phyloP scores from a whole-genome alignment of 2,888 invertebrate species.

The Myopa testacea region DNA sequence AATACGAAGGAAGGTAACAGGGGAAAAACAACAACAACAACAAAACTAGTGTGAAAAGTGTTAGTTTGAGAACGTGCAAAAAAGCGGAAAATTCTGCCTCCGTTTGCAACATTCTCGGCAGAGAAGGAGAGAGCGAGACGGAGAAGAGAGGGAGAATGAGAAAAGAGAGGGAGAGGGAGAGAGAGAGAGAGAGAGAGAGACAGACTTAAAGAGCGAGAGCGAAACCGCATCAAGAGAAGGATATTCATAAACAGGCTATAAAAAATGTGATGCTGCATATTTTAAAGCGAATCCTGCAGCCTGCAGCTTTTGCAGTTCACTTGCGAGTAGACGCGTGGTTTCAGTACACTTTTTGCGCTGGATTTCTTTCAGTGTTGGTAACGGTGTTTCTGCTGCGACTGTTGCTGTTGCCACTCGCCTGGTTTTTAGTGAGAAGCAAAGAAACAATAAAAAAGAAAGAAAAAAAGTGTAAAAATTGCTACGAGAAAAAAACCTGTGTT shows the following conservation, averaged over 20 bases:
- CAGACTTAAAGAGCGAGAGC: not conserved
- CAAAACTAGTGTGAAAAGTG: not conserved
- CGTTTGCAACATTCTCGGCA: not conserved
- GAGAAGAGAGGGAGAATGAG: too few species aligned
- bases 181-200: not conserved
- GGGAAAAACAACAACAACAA: not conserved
- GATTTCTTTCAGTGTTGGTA: not conserved
- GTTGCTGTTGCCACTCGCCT: too few species aligned
- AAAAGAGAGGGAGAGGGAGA: too few species aligned
- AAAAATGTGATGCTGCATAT: conserved; percentile 13
- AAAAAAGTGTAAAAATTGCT: not conserved
- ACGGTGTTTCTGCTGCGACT: not conserved
- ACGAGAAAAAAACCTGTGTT: not conserved
- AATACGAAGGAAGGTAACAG: not conserved
- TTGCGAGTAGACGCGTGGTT: not conserved
- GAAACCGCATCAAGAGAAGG: conserved; percentile 2
- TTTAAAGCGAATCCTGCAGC: not conserved
- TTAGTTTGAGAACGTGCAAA: not conserved
- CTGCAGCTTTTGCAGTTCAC: not conserved
- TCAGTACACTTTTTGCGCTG: not conserved
- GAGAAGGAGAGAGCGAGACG: not conserved
- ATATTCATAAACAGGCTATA: conserved; percentile 9
- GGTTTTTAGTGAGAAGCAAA: not conserved
- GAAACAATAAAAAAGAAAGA: not conserved
- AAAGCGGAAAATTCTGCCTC: not conserved